Evolutionary conservation across 2,797 vertebrate species (phyloP), one percentile per base, ranked within the genome.

Genomic region (Smutsia temminckii): DNA sequence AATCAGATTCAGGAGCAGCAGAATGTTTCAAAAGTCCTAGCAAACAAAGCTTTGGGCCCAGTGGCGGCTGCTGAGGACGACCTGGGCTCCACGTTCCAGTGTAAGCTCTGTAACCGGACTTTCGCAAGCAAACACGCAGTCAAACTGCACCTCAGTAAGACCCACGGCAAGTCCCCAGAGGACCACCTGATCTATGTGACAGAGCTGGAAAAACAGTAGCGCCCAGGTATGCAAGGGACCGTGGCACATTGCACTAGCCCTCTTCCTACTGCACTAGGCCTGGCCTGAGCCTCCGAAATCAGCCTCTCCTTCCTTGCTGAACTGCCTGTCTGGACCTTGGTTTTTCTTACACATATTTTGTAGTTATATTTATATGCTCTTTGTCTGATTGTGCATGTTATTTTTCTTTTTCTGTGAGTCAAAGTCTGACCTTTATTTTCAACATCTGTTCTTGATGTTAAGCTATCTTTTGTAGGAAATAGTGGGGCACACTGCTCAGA

Each of bases 81-180:
- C 97, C 97, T 98, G 93, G 99, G 99, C 98, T 99, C 99, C 96
- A 98, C 99, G 97, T 99, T 99, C 99, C 99, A 99, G 97, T 99
- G 99, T 98, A 99, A 99, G 98, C 99, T 99, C 98, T 99, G 99
- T 98, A 99, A 99, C 98, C 99, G 99, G 98, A 99, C 99, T 98
- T 99, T 99, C 98, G 98, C 99, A 97, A 99, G 99, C 99, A 99
- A 99, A 98, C 99, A 99, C 96, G 99, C 99, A 97, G 99, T 99
- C 98, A 99, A 99, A 99, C 99, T 99, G 99, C 99, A 99, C 98
- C 99, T 99, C 98, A 99, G 99, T 98, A 99, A 99, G 99, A 99
- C 99, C 90, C 99, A 99, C 25, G 99, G 99, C 98, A 99, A 99
- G 98, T 99, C 99, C 92, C 99, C 99, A 5, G 99, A 99, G 98